A percentile compares a stretch with the other conserved stretches of the same genome.
Evolutionary conservation across 2,888 invertebrate species (phyloP).

Genomic region (Polietes domitor): DNA sequence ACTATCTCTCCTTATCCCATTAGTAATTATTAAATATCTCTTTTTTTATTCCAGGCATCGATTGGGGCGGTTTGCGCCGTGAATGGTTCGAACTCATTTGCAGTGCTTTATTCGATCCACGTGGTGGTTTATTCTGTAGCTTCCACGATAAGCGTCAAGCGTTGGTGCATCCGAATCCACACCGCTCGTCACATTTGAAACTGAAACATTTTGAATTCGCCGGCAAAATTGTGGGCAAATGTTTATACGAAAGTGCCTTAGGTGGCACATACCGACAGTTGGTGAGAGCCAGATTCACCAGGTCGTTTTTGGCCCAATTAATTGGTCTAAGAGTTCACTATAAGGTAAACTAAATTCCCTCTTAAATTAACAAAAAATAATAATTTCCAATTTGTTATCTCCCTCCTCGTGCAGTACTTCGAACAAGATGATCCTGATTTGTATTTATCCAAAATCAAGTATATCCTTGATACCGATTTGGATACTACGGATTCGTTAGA

Average conservation of each 20-base stretch:
- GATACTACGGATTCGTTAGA: conserved; percentile 89
- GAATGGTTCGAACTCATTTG: conserved; percentile 98
- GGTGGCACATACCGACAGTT: conserved; percentile 94
- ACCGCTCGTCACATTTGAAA: conserved; percentile 89
- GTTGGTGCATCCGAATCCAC: conserved; percentile 93
- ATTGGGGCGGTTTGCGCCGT: conserved; percentile 95
- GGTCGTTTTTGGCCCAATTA: conserved; percentile 96
- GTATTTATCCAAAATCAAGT: conserved; percentile 95
- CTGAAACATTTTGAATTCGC: conserved; percentile 95
- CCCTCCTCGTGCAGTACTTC: conserved; percentile 86
- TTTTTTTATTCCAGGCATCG: conserved; percentile 85
- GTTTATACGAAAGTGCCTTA: conserved; percentile 95
- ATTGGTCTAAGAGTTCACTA: conserved; percentile 96
- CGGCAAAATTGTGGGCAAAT: conserved; percentile 96
- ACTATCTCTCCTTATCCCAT: neutral
- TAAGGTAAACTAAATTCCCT: no score
- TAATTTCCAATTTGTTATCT: no score
- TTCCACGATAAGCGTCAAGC: conserved; percentile 94
- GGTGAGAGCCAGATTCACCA: conserved; percentile 93
- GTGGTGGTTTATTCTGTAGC: conserved; percentile 90
- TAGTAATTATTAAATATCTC: neutral
- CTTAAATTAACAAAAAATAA: no score
- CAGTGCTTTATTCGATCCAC: conserved; percentile 92
- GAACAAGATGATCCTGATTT: conserved; percentile 97
- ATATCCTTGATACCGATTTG: conserved; percentile 94